Evolutionary conservation across 2,113 vertebrate genomes (phyloP).

Genomic region (Embiotoca jacksoni): DNA sequence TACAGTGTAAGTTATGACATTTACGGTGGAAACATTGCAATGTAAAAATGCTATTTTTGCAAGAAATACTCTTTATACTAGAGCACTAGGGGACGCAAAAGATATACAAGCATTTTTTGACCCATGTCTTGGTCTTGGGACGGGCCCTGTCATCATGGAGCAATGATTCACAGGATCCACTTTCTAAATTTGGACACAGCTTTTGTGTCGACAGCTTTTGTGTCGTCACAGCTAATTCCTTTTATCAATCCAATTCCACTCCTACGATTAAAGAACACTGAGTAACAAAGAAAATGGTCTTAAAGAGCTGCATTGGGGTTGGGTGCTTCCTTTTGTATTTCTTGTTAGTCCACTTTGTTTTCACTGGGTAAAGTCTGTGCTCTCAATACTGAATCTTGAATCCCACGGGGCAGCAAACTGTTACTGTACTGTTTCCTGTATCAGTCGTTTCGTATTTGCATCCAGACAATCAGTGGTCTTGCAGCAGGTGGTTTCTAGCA

Average conservation of each 20-base stretch:
- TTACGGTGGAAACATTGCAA: not conserved
- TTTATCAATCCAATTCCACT: not conserved
- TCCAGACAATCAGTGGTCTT: not conserved
- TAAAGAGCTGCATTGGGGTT: not conserved
- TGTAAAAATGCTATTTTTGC: not conserved
- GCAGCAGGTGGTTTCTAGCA: slow-evolving; percentile 11
- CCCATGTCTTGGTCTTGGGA: too few relatives aligned
- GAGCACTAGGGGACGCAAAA: too few relatives aligned
- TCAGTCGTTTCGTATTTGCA: not conserved
- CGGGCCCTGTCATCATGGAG: not conserved
- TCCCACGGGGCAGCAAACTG: not conserved
- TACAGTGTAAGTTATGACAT: not conserved
- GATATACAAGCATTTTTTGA: too few relatives aligned
- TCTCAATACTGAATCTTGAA: not conserved
- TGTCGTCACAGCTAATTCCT: slow-evolving; percentile 17
- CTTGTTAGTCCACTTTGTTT: slow-evolving; percentile 15
- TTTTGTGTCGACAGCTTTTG: not conserved
- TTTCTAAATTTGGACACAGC: not conserved
- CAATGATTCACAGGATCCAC: slow-evolving; percentile 7
- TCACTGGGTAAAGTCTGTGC: not conserved
- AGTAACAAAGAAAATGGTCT: not conserved
- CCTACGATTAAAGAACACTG: slow-evolving; percentile 6
- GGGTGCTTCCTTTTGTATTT: slow-evolving; percentile 10
- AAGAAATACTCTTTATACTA: too few relatives aligned
- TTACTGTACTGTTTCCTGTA: not conserved